A percentile compares a stretch with the other conserved stretches of the same genome.
phyloP scores from a whole-genome alignment of 1,140 invertebrate species.

The Parapsyche elsis region DNA sequence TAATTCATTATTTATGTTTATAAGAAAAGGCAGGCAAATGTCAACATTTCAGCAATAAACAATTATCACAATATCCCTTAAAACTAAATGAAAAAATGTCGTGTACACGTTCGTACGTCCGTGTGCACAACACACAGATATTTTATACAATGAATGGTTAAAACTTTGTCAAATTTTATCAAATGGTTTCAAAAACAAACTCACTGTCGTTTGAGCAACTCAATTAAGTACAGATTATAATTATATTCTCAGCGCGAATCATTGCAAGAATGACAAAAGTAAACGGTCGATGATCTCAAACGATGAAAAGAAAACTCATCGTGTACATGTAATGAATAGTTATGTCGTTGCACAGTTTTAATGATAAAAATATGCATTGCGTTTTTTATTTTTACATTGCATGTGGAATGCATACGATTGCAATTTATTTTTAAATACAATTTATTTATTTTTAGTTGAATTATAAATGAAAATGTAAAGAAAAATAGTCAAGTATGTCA shows the following conservation, averaged over 20 bases:
- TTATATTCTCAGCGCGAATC: not conserved
- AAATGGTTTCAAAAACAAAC: not conserved
- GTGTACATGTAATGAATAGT: too few species aligned
- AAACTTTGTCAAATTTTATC: too few species aligned
- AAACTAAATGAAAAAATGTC: conserved; percentile 27
- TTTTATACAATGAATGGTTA: not conserved
- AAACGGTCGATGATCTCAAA: not conserved
- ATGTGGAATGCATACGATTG: too few species aligned
- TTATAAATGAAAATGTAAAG: not conserved
- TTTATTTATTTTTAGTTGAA: not conserved
- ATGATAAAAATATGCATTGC: too few species aligned
- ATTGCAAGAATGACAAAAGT: not conserved
- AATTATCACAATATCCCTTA: conserved; percentile 62
- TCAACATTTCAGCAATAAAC: conserved; percentile 63
- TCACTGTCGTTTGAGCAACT: not conserved
- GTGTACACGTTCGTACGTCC: not conserved
- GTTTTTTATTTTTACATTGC: too few species aligned
- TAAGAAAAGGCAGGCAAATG: conserved; percentile 62
- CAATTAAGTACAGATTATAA: not conserved
- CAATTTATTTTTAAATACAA: not conserved
- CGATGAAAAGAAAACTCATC: too few species aligned
- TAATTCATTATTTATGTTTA: conserved; percentile 51
- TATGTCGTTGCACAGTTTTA: too few species aligned
- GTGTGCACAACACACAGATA: not conserved
- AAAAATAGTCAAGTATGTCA: not conserved